Percentiles rank a stretch among this genome's conserved stretches.
These are phyloP conservation scores for Noctua janthina DNA, from an alignment of 2,888 invertebrate species.

Conservation along the genomic window DNA sequence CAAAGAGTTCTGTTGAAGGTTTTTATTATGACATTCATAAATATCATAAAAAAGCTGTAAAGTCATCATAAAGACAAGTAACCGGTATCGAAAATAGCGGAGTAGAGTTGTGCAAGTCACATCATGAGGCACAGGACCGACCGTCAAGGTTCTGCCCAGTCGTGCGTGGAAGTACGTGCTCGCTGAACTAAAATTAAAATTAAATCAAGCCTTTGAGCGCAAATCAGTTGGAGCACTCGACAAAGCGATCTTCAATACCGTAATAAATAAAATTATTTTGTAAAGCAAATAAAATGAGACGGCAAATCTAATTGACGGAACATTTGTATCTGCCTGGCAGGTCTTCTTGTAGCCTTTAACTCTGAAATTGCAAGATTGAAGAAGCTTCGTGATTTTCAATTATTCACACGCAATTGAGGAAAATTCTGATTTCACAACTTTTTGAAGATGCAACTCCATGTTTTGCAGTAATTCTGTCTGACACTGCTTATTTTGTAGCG, in stretches of 20 bases:
- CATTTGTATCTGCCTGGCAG: conserved; percentile 16
- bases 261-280: conserved; percentile 45
- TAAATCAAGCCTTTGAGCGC: conserved; percentile 71
- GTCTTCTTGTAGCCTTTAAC: not conserved
- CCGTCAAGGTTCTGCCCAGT: conserved; percentile 81
- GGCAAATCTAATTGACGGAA: conserved; percentile 19
- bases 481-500: not conserved
- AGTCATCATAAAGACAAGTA: conserved; percentile 71
- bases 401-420: not conserved
- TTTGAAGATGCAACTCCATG: not conserved
- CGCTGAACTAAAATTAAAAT: conserved; percentile 75
- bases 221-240: conserved; percentile 61
- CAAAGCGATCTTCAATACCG: conserved; percentile 52
- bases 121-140: conserved; percentile 83
- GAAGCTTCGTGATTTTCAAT: not conserved
- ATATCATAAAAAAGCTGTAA: conserved; percentile 69
- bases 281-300: conserved; percentile 22
- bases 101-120: conserved; percentile 86
- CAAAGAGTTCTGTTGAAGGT: conserved; percentile 57
- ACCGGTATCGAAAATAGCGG: conserved; percentile 82
- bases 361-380: not conserved
- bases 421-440: not conserved
- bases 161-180: conserved; percentile 85
- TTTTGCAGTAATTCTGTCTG: not conserved
- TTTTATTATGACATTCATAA: conserved; percentile 68